Conservation (phyloP, 1,140 invertebrate species). For the Oryzaephilus surinamensis region DNA sequence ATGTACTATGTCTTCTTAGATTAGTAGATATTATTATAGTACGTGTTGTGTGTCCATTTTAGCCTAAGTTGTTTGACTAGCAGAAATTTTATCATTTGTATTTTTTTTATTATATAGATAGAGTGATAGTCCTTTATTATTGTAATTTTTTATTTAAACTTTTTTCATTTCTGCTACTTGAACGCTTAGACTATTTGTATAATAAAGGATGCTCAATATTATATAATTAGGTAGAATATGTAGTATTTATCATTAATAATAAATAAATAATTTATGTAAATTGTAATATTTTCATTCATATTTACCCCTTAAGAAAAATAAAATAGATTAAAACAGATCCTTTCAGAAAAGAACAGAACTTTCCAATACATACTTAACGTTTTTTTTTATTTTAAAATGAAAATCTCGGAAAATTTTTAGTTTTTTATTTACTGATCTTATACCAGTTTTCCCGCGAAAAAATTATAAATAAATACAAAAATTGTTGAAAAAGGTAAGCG, state of each 20-base stretch:
- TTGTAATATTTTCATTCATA: too few species aligned
- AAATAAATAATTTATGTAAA: conserved; percentile 36
- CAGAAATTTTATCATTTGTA: conserved; percentile 6
- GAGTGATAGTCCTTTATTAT: not conserved
- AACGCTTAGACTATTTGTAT: conserved; percentile 36
- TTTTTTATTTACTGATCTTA: too few species aligned
- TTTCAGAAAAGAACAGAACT: too few species aligned
- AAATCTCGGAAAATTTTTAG: too few species aligned
- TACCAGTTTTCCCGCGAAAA: too few species aligned
- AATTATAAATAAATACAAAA: too few species aligned
- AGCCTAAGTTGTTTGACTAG: conserved; percentile 32
- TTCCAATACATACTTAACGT: too few species aligned
- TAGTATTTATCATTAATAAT: conserved; percentile 36
- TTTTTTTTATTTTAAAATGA: too few species aligned
- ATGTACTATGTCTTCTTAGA: too few species aligned
- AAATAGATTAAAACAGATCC: too few species aligned
- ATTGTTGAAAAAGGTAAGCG: too few species aligned
- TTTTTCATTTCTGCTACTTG: conserved; percentile 37
- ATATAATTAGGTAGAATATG: conserved; percentile 33
- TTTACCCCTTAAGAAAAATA: too few species aligned
- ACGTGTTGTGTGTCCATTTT: conserved; percentile 33
- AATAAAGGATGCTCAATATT: conserved; percentile 38
- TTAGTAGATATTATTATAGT: conserved; percentile 16
- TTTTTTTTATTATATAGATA: conserved; percentile 6
- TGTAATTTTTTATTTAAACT: conserved; percentile 17